These are phyloP conservation scores for Meteorus cinctellus DNA, from an alignment of 2,888 invertebrate species.

Conservation along the genomic window DNA sequence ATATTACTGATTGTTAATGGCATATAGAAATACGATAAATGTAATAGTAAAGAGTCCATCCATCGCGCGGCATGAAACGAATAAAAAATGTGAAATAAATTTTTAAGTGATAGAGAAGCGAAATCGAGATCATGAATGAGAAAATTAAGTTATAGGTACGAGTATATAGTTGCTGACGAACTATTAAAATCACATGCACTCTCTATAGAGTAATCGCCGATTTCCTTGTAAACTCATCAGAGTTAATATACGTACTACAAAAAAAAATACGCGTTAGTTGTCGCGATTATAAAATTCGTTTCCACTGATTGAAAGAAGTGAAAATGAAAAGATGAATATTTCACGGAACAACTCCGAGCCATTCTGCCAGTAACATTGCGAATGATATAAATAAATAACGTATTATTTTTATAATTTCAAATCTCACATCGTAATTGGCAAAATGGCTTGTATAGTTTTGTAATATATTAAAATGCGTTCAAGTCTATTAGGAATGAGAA, in stretches of 20 bases:
- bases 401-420: conserved; percentile 71
- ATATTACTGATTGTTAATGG: conserved; percentile 1
- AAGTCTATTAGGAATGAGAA: conserved; percentile 47
- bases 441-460: conserved; percentile 59
- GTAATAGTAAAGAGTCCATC: conserved; percentile 48
- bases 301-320: neutral
- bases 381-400: conserved; percentile 58
- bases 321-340: neutral
- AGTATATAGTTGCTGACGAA: conserved; percentile 2
- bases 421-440: conserved; percentile 58
- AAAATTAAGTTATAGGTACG: neutral
- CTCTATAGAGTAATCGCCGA: conserved; percentile 12
- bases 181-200: conserved; percentile 6
- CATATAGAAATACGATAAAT: conserved; percentile 11
- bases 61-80: conserved; percentile 3
- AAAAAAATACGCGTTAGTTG: conserved; percentile 23
- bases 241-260: conserved; percentile 28
- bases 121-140: neutral
- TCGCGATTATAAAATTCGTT: neutral
- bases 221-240: conserved; percentile 21
- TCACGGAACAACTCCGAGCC: conserved; percentile 41
- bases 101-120: neutral
- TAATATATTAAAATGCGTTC: conserved; percentile 51
- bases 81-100: neutral
- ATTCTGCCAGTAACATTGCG: conserved; percentile 54